These are phyloP conservation scores for Xiphorhynchus erythropygius DNA, from an alignment of 2,797 vertebrate species.

Conservation along the genomic window DNA sequence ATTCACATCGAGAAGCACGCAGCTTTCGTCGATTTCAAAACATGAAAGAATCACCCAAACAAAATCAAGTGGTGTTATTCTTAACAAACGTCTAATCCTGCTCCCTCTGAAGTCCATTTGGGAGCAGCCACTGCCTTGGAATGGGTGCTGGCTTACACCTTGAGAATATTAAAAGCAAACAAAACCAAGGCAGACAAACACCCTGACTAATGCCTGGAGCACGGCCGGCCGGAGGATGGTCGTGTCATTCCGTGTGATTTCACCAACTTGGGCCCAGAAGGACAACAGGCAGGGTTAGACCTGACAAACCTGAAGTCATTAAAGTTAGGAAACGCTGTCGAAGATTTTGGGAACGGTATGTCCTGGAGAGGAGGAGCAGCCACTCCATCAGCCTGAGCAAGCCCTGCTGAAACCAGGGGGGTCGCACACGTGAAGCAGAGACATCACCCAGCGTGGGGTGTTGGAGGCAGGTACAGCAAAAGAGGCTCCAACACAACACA, in stretches of 20 bases:
- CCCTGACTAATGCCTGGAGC: conserved; percentile 14
- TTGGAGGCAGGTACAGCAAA: neutral
- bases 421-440: neutral
- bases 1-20: neutral
- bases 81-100: conserved; percentile 19
- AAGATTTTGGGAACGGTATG: neutral
- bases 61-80: conserved; percentile 41
- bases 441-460: fast-evolving
- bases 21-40: neutral
- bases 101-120: conserved; percentile 46
- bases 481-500: neutral
- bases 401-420: neutral
- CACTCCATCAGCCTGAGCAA: fast-evolving
- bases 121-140: conserved; percentile 7
- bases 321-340: neutral
- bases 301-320: conserved; percentile 48
- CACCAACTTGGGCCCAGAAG: neutral
- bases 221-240: neutral
- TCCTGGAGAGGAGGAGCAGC: neutral
- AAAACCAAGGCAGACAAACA: conserved; percentile 26
- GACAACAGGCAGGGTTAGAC: conserved; percentile 1
- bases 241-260: neutral
- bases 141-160: neutral
- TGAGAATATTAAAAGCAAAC: conserved; percentile 65
- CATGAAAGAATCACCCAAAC: neutral